phyloP scores from a whole-genome alignment of 2,888 invertebrate species.

The Dicyrtomina minuta region DNA sequence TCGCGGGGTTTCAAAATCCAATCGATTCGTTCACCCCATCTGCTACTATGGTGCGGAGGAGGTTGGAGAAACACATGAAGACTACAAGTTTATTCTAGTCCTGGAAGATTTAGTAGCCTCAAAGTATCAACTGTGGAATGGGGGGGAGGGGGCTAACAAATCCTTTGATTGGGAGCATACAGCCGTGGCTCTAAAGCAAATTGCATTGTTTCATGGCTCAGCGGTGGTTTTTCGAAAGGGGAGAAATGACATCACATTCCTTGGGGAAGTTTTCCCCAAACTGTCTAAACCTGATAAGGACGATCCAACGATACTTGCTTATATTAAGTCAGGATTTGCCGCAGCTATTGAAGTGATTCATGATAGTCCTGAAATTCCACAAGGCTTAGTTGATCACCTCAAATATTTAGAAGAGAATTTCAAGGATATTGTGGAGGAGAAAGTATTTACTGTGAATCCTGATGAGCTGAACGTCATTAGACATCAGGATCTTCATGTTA shows the following conservation, averaged over 20 bases:
- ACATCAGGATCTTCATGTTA: conserved; percentile 7
- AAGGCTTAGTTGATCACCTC: conserved; percentile 2
- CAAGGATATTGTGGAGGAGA: neutral
- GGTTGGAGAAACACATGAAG: neutral
- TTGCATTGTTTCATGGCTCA: conserved; percentile 11
- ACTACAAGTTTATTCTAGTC: conserved; percentile 16
- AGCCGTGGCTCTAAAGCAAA: conserved; percentile 9
- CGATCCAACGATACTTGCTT: conserved; percentile 1
- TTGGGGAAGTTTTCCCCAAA: neutral
- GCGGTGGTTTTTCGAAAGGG: neutral
- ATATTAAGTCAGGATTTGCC: neutral
- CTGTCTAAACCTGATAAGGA: neutral
- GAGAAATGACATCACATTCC: neutral
- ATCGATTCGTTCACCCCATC: conserved; percentile 3
- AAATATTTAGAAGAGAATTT: neutral
- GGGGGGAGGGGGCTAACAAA: neutral
- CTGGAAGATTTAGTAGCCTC: conserved; percentile 1
- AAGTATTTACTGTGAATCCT: neutral
- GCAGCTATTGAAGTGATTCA: neutral
- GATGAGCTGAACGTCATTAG: neutral
- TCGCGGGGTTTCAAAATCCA: neutral
- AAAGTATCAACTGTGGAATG: neutral
- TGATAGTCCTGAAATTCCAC: neutral
- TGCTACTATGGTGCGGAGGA: conserved; percentile 15
- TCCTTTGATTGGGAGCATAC: conserved; percentile 12